Evolutionary conservation across 1,140 invertebrate genomes (phyloP), one percentile per base, ranked within the genome.

Genomic region (Bombus sibiricus): DNA sequence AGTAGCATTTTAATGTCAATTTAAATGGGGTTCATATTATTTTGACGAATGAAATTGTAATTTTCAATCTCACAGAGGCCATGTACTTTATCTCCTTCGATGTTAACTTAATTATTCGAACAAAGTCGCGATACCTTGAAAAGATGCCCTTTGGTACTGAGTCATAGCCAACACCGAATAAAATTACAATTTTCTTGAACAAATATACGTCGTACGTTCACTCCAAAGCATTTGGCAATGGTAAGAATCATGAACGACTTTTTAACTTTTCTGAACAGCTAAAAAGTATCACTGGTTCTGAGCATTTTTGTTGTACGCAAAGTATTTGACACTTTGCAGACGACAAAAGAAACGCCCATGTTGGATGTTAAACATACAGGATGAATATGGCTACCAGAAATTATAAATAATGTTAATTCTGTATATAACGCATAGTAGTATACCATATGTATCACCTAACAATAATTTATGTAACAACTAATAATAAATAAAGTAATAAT

Each of bases 261-360:
- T 80, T 62, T 22, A 62, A 80, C 47, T 37, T 64, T 72, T 71
- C 66, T 62, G 39, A 34, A 59, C 37, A 41, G 34, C 66, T 81
- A 81, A 43, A 62, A 85, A 25, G 59, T 78, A 59, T 59, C 78
- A 83, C 75, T 47, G 28, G 4, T 68, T 47, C 37, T 47, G n/a
- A 13, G 72, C 81, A 89, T 90, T 85, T 90, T 89, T 69, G n/a
- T 68, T 79, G 32, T 22, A 25, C 75, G 73, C 74, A 81, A 83
- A 73, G 59, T 39, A 80, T 91, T 87, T 89, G 87, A 91, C 85
- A 91, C 83, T 91, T 88, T 86, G 90, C 90, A 91, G 91, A 91
- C 91, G 90, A 92, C 89, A 82, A 83, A 87, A 92, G 91, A 64
- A 91, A 91, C 92, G 92, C 90, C 91, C 91, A 92, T 92, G 59